Evolutionary conservation across 2,888 invertebrate genomes (phyloP).

Genomic region (Cybosia mesomella): DNA sequence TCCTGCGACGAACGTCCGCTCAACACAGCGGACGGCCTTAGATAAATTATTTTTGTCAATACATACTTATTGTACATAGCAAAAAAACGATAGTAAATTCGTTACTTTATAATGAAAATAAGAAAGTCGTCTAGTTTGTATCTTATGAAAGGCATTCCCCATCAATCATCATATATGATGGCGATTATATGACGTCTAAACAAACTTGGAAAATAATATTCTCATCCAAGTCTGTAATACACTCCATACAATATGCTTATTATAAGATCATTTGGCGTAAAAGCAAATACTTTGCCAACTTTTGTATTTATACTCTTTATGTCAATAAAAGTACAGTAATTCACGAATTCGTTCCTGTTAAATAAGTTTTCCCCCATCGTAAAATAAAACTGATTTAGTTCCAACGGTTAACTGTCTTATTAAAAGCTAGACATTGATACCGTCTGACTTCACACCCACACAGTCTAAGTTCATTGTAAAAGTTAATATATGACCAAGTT

Average conservation of each 20-base stretch:
- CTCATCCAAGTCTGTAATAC: constrained; percentile 8
- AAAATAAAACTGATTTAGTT: constrained; percentile 43
- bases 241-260: constrained; percentile 15
- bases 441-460: constrained; percentile 35
- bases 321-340: constrained; percentile 15
- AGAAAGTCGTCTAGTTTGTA: background rate
- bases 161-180: background rate
- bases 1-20: background rate
- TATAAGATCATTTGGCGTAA: constrained; percentile 12
- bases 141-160: background rate
- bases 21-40: background rate
- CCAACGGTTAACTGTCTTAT: constrained; percentile 36
- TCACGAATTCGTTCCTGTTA: constrained; percentile 1
- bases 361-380: constrained; percentile 24
- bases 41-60: background rate
- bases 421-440: constrained; percentile 36
- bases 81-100: background rate
- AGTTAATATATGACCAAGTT: background rate
- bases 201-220: background rate
- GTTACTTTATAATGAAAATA: constrained; percentile 1
- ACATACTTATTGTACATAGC: background rate
- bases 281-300: constrained; percentile 7
- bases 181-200: background rate
- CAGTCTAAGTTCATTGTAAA: constrained; percentile 27
- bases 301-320: constrained; percentile 21